Evolutionary conservation across 2,797 vertebrate genomes (phyloP).

Genomic region (Coluber constrictor): DNA sequence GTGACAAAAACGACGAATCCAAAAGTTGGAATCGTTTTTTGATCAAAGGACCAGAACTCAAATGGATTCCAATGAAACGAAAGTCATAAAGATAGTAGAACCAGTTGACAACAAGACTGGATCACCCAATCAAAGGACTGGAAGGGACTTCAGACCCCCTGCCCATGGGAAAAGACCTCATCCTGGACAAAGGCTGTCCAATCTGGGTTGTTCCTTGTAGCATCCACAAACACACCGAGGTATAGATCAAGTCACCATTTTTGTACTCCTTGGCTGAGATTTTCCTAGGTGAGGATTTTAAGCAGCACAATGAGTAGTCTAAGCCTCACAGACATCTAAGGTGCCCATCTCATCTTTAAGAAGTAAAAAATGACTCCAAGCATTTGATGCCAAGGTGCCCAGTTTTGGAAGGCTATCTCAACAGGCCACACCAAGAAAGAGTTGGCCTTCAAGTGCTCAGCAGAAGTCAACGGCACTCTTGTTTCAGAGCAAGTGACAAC

Average conservation of each 20-base stretch:
- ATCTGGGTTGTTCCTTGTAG: not conserved
- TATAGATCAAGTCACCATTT: not conserved
- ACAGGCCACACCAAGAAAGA: not conserved
- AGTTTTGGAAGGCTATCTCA: not conserved
- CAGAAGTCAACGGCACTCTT: not conserved
- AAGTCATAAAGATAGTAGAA: not conserved
- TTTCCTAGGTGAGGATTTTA: not conserved
- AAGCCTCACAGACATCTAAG: not conserved
- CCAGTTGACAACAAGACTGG: not conserved
- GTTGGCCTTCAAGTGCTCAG: not conserved
- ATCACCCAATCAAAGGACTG: not conserved
- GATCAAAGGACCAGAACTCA: not conserved
- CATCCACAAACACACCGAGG: not conserved
- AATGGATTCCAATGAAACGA: not conserved
- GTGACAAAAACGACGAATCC: not conserved
- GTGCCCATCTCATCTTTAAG: not conserved
- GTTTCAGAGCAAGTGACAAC: not conserved
- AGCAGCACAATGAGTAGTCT: not conserved
- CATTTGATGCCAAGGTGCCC: not conserved
- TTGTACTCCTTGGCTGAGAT: not conserved
- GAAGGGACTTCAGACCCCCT: not conserved
- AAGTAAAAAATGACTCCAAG: not conserved
- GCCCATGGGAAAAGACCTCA: not conserved
- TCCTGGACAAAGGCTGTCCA: not conserved
- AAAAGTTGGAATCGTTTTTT: not conserved